A percentile compares a stretch with the other conserved stretches of the same genome.
These are phyloP conservation scores for Pardalotus punctatus DNA, from an alignment of 2,113 vertebrate species.

Conservation along the genomic window DNA sequence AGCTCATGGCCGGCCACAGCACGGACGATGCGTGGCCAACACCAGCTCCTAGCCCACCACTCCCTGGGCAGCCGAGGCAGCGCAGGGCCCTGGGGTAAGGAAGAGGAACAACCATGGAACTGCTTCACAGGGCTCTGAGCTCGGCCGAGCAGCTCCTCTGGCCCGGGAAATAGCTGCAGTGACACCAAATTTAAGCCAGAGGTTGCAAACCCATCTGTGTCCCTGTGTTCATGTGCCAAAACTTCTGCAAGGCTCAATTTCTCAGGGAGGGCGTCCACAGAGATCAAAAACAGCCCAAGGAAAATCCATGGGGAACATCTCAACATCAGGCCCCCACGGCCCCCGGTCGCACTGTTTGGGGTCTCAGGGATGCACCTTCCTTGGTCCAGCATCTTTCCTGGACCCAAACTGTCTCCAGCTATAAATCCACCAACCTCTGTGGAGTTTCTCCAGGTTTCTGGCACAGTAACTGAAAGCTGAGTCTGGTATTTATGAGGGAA, in stretches of 20 bases:
- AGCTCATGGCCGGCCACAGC: background rate
- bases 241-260: background rate
- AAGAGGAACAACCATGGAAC: background rate
- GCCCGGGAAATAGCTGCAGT: background rate
- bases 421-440: background rate
- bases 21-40: accelerated
- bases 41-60: background rate
- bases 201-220: background rate
- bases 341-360: background rate
- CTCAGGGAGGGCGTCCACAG: background rate
- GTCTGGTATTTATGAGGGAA: background rate
- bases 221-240: background rate
- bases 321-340: background rate
- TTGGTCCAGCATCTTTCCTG: background rate
- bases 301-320: background rate
- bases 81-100: background rate
- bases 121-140: background rate
- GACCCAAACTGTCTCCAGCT: background rate
- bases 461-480: slow-evolving; percentile 11
- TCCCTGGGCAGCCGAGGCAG: background rate
- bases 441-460: slow-evolving; percentile 43
- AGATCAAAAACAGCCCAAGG: background rate
- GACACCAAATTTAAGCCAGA: background rate
- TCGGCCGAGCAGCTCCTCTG: background rate
- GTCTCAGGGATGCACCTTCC: background rate